phyloP scores from a whole-genome alignment of 2,888 invertebrate species.

The Dusona sp. region DNA sequence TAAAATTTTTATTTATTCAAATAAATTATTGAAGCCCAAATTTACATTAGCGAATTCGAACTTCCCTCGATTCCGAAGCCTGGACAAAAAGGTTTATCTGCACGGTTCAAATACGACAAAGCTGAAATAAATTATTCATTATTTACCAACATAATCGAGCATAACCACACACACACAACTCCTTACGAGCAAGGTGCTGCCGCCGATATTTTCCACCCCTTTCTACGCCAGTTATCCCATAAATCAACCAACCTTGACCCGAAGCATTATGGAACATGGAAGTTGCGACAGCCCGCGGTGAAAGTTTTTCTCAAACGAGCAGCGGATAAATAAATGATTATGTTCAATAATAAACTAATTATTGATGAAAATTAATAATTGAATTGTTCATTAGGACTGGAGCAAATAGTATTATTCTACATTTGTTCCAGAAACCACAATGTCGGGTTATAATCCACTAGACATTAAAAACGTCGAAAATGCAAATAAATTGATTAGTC shows the following conservation, averaged over 20 bases:
- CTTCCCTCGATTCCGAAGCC: not conserved
- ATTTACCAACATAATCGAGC: not conserved
- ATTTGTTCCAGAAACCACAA: not conserved
- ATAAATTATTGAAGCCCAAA: not conserved
- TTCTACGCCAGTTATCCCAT: conserved; percentile 6
- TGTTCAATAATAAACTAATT: conserved; percentile 11
- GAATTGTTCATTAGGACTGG: not conserved
- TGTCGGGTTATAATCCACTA: not conserved
- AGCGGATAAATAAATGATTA: not conserved
- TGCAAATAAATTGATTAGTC: conserved; percentile 1
- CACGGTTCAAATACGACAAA: not conserved
- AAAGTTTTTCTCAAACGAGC: not conserved
- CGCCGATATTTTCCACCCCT: conserved; percentile 26
- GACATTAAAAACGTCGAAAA: not conserved
- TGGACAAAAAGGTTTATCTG: not conserved
- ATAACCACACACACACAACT: not conserved
- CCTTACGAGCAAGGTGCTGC: conserved; percentile 2
- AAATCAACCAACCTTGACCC: conserved; percentile 44
- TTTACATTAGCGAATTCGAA: not conserved
- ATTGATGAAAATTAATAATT: not conserved
- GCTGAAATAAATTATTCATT: not conserved
- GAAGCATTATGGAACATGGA: not conserved
- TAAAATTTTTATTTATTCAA: not conserved
- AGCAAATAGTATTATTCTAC: not conserved
- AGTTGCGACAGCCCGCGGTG: not conserved